Conservation (phyloP, 2,888 invertebrate species). For the Dolichopus griseipennis region DNA sequence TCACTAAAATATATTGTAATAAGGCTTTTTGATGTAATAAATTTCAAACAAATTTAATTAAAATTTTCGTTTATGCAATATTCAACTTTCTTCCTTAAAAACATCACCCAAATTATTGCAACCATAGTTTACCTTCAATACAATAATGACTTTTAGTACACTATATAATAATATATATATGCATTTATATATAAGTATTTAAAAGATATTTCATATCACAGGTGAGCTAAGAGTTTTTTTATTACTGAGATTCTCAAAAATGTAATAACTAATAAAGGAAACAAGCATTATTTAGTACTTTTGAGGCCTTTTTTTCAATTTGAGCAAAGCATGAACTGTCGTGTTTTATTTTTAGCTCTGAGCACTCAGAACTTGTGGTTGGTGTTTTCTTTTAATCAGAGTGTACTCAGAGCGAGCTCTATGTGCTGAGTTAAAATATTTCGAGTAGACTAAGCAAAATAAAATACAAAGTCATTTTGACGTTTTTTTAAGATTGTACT, state of each 20-base stretch:
- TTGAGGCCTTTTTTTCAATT: too few relatives aligned
- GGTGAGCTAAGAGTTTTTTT: not conserved
- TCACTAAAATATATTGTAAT: not conserved
- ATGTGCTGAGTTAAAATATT: too few relatives aligned
- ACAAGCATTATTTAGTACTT: too few relatives aligned
- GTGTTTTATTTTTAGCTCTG: too few relatives aligned
- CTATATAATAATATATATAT: not conserved
- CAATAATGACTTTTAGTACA: not conserved
- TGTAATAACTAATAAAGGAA: not conserved
- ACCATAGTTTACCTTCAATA: conserved; percentile 1
- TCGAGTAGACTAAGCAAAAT: too few relatives aligned
- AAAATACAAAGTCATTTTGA: too few relatives aligned
- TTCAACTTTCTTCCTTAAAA: not conserved
- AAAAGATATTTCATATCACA: not conserved
- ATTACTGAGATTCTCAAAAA: not conserved
- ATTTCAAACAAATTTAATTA: conserved; percentile 12
- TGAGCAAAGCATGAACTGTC: too few relatives aligned
- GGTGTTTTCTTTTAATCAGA: too few relatives aligned
- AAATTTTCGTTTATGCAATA: conserved; percentile 11
- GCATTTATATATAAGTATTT: not conserved
- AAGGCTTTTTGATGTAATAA: conserved; percentile 11
- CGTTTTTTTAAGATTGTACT: too few relatives aligned
- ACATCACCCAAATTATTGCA: not conserved
- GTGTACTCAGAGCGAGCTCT: too few relatives aligned
- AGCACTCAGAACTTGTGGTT: too few relatives aligned